Base-by-base conservation (phyloP, 2,113 vertebrate species). In the Sorex araneus region DNA sequence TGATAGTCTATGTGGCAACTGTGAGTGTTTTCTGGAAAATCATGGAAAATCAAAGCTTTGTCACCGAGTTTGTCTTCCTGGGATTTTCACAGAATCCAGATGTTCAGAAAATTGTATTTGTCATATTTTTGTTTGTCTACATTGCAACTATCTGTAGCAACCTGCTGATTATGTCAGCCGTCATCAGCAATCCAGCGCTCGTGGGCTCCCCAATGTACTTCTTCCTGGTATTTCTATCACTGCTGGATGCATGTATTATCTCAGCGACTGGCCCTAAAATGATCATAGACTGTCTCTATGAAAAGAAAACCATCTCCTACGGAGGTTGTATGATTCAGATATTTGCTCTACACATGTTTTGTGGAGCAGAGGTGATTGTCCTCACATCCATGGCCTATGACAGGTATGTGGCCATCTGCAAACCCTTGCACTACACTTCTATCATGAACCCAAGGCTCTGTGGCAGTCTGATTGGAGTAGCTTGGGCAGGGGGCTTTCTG, bases 171-270 rank as follows among this genome's bases (percentile, higher is more conserved):
- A 66, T 95, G 32, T 27, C 74, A 36, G 90, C 73, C 2, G 66
- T 97, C 10, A 3, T 27, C 50, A 57, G 8, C 60, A 95, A 67
- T 16, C 94, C 89, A 30, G 50, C 67, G 16, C 94, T 96, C 73
- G 54, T 84, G n/a, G 74, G 43, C 0, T 92, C 63, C 32, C 89
- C 92, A 8, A 95, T 95, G 96, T 96, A 95, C 75, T 96, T 94
- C 84, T 95, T 97, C 27, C 30, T 97, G 87, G 90, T 64, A 57
- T 96, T 94, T 28, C 45, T 96, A 11, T 95, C 94, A 13, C 93
- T 97, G 6, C 6, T 96, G n/a, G 96, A 96, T 92, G 76, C 77
- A 0, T 94, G 95, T 40, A 95, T 95, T 21, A 87, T 94, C 1
- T 93, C 91, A 1, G 85, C 67, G n/a, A 95, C 94, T 15, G 45